Percentiles rank a stretch among this genome's conserved stretches.
These are phyloP conservation scores for Megaceryle alcyon DNA, from an alignment of 2,797 vertebrate genomes.

Conservation along the genomic window DNA sequence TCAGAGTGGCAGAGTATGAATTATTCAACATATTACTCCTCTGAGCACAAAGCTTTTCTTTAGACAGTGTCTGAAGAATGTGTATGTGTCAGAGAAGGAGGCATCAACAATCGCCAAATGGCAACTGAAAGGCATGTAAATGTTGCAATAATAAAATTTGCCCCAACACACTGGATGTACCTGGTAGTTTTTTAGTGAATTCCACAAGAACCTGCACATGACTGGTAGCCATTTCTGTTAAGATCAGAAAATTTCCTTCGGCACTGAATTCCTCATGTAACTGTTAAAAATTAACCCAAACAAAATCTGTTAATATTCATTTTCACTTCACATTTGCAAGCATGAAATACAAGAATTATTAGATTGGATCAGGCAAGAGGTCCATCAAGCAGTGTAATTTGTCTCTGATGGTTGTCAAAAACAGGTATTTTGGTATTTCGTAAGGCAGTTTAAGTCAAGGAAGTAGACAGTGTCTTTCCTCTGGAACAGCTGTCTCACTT, in stretches of 20 bases:
- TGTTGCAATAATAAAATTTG: neutral
- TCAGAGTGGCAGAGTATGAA: neutral
- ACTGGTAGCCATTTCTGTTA: slow-evolving; percentile 97
- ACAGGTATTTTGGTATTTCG: neutral
- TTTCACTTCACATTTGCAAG: neutral
- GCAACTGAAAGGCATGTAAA: neutral
- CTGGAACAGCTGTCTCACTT: neutral
- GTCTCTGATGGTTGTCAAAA: neutral
- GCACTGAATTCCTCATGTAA: slow-evolving; percentile 92
- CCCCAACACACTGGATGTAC: slow-evolving; percentile 59
- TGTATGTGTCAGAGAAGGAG: neutral
- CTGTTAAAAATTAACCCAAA: slow-evolving; percentile 76
- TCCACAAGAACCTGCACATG: slow-evolving; percentile 98
- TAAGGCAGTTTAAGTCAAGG: neutral
- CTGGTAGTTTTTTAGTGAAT: slow-evolving; percentile 98
- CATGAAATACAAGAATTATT: neutral
- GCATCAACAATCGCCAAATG: neutral
- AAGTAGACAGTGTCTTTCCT: neutral
- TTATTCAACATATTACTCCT: neutral
- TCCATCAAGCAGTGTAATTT: neutral
- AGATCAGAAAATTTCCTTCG: slow-evolving; percentile 96
- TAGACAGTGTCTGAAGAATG: neutral
- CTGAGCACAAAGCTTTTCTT: neutral
- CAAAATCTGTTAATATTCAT: neutral
- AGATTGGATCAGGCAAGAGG: neutral